A percentile compares a stretch with the other conserved stretches of the same genome.
Evolutionary conservation across 2,888 invertebrate species (phyloP).

Genomic region (Elegia similella): DNA sequence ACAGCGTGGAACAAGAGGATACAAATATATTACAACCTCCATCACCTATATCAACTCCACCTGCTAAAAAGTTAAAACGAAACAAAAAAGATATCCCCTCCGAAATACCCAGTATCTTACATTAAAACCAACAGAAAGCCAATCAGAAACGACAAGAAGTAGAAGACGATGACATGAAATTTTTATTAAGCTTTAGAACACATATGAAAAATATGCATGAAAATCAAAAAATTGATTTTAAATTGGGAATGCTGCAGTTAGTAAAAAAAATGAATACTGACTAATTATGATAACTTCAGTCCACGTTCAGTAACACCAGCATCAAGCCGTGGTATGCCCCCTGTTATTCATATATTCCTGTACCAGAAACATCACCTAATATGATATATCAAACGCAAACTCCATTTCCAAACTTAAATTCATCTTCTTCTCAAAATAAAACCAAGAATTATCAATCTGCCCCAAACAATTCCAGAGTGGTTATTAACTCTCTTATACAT

Average conservation of each 20-base stretch:
- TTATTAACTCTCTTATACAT: constrained; percentile 15
- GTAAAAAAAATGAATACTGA: constrained; percentile 19
- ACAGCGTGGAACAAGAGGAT: constrained; percentile 14
- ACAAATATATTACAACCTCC: constrained; percentile 20
- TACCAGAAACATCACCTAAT: constrained; percentile 18
- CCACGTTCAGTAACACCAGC: constrained; percentile 9
- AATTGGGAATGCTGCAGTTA: constrained; percentile 22
- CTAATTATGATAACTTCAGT: constrained; percentile 13
- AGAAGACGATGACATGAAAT: constrained; percentile 24
- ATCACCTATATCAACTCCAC: constrained; percentile 20
- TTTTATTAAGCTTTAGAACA: constrained; percentile 26
- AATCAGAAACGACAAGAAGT: constrained; percentile 24
- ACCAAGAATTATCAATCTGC: constrained; percentile 18
- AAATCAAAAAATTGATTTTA: constrained; percentile 23
- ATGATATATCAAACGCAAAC: constrained; percentile 17
- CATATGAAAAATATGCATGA: constrained; percentile 25
- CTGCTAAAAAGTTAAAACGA: constrained; percentile 20
- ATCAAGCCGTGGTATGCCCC: constrained; percentile 20
- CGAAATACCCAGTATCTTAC: constrained; percentile 23
- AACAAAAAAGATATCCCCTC: constrained; percentile 22
- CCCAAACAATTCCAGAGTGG: constrained; percentile 18
- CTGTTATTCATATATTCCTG: constrained; percentile 17
- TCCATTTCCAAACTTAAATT: constrained; percentile 10
- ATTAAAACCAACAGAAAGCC: constrained; percentile 23
- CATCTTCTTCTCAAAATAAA: constrained; percentile 14